Percentiles rank a stretch among this genome's conserved stretches.
phyloP scores from a whole-genome alignment of 2,113 vertebrate genomes.

The Psittacara wagleri region DNA sequence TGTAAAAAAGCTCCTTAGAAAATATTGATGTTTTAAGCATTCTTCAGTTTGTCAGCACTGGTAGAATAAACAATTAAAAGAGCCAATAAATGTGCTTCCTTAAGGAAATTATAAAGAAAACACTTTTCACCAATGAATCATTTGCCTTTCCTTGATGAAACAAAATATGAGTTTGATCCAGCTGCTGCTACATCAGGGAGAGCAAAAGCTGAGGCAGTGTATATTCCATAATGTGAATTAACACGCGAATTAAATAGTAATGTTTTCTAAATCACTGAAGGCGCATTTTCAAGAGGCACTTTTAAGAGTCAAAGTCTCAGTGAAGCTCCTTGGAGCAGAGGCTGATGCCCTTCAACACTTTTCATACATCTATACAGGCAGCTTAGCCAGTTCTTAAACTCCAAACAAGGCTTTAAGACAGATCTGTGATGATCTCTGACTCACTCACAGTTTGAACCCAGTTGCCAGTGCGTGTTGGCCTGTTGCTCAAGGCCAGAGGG shows the following conservation, averaged over 20 bases:
- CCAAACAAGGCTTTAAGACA: background rate
- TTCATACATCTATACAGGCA: background rate
- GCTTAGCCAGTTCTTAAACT: background rate
- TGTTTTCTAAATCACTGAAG: background rate
- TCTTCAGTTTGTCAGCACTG: slow-evolving; percentile 38
- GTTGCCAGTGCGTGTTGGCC: background rate
- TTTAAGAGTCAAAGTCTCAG: background rate
- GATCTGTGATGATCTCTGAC: background rate
- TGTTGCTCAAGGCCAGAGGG: background rate
- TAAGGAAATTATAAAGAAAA: background rate
- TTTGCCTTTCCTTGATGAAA: background rate
- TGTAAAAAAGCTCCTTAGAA: slow-evolving; percentile 63
- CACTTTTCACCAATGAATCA: background rate
- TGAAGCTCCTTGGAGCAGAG: background rate
- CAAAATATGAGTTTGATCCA: background rate
- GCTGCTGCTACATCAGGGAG: background rate
- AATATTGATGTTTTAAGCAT: slow-evolving; percentile 37
- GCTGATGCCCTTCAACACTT: background rate
- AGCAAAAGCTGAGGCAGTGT: background rate
- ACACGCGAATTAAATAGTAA: background rate
- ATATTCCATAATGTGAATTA: background rate
- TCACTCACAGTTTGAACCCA: background rate
- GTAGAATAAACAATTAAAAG: slow-evolving; percentile 36
- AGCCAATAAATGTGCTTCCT: background rate
- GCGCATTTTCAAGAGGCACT: background rate